Base-by-base conservation (phyloP, 2,113 vertebrate species). In the Lota lota region DNA sequence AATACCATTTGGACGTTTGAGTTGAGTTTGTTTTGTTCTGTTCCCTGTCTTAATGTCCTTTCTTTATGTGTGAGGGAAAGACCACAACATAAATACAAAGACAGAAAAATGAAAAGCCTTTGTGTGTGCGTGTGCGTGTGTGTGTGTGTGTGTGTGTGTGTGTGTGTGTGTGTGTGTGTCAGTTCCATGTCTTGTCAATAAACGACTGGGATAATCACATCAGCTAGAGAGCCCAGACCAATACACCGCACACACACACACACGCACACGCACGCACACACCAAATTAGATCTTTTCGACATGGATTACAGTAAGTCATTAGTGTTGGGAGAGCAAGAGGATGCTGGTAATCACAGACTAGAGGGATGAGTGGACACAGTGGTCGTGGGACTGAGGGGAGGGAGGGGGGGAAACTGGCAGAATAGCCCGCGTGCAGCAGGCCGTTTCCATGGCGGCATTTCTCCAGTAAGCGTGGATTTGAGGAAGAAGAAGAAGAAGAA, bases 251-350 rank as follows among this genome's bases (percentile, higher is more conserved):
- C 59, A 5, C 51, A 58, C 14, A 61, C 40, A 68, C 3, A 61
- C 67, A 72, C n/a, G 20, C 69, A 72, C 57, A 5, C 33, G 72
- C 68, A 64, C 24, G 70, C 22, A 15, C 54, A 60, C 63, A 73
- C 56, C 73, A 58, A 22, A 70, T 68, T 69, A 68, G 21, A 58
- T 51, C 64, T 67, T 74, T 69, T 78, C 70, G 4, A 68, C 74
- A 68, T 63, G 74, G 75, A 85, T 88, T 79, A 77, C 70, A 50
- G 76, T 22, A 67, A 62, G 75, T 67, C 67, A 73, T 83, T 84
- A 77, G 57, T 72, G 68, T 61, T 63, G 66, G 19, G 59, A 80
- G 73, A 24, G 68, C 40, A 69, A 73, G 62, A 19, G 64, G 67
- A 69, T 40, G 56, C 77, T 71, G 59, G 76, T 71, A 73, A 67